A percentile compares a stretch with the other conserved stretches of the same genome.
phyloP scores from a whole-genome alignment of 1,140 invertebrate species.

The Pomacea maculata region DNA sequence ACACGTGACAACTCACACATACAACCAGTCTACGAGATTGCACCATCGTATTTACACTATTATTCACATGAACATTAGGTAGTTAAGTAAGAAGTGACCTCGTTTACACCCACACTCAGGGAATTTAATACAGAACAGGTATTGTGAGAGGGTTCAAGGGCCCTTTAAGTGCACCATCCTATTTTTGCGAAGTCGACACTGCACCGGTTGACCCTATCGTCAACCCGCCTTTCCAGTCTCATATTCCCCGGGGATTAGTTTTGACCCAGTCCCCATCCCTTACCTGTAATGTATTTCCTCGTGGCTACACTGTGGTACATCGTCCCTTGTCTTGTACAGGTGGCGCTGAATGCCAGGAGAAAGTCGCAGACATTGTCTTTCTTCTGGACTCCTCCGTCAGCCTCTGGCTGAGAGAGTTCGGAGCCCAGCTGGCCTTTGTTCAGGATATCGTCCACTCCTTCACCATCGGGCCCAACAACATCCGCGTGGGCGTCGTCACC shows the following conservation, averaged over 20 bases:
- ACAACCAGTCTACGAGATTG: too few relatives aligned
- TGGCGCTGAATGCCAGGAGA: conserved; percentile 33
- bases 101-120: too few relatives aligned
- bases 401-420: conserved; percentile 41
- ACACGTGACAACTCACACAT: too few relatives aligned
- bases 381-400: conserved; percentile 48
- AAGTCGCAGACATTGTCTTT: conserved; percentile 51
- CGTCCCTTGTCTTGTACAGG: background rate
- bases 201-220: background rate
- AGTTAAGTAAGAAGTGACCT: too few relatives aligned
- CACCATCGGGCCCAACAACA: conserved; percentile 32
- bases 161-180: background rate
- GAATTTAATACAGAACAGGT: too few relatives aligned
- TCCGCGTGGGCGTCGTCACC: conserved; percentile 38
- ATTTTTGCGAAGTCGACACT: background rate
- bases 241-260: background rate
- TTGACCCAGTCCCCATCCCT: background rate
- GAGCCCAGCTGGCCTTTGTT: conserved; percentile 40
- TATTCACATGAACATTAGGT: too few relatives aligned
- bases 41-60: too few relatives aligned
- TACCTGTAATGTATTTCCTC: background rate
- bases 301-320: background rate
- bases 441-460: conserved; percentile 38
- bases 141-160: too few relatives aligned
- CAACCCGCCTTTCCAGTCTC: background rate